Base-by-base conservation (phyloP, 2,888 invertebrate species). In the Tachina lurida region DNA sequence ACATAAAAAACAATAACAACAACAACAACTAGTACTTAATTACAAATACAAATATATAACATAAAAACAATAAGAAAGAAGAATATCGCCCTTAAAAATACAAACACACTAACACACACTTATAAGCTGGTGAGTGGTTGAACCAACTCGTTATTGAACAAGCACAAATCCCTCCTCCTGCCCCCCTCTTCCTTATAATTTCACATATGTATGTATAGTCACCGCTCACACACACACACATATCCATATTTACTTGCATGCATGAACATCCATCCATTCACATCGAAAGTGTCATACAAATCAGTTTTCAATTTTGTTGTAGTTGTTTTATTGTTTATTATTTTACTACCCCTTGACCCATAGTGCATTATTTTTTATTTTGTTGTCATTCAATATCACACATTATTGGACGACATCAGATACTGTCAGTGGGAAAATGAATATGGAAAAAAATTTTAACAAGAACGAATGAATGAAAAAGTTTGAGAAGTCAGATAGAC, bases 371-470 rank as follows among this genome's bases (percentile, higher is more conserved):
- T 17, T 47, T 45, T 54, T 22, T 63, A 56, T 49, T 41, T 13
- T 17, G 91, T 89, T 90, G 92, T 91, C 91, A 91, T 90, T 89
- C 89, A 91, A 91, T 91, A 91, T 91, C 90, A 71, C 90, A 58
- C 76, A 89, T 89, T 88, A 89, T 89, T 88, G 89, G 89, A 89
- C 89, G 91, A 91, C 89, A 91, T 88, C 90, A 90, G 90, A 91
- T 90, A 91, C 84, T 71, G 73, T 43, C 41, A 56, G 54, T 68
- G 43, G 73, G 56, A 62, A 73, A 81, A 74, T 65, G 43, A 49
- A 31, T 67, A 65, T 17, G 15, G 45, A 63, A 65, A 56, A 49
- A 58, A 78, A 39, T 60, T 52, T 39, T 39, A 73, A 71, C 49
- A 43, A 52, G 71, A 62, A 76, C 63, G 78, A 84, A 82, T 82